Evolutionary conservation across 2,888 invertebrate genomes (phyloP), one percentile per base, ranked within the genome.

Genomic region (Scaptomyza parva): DNA sequence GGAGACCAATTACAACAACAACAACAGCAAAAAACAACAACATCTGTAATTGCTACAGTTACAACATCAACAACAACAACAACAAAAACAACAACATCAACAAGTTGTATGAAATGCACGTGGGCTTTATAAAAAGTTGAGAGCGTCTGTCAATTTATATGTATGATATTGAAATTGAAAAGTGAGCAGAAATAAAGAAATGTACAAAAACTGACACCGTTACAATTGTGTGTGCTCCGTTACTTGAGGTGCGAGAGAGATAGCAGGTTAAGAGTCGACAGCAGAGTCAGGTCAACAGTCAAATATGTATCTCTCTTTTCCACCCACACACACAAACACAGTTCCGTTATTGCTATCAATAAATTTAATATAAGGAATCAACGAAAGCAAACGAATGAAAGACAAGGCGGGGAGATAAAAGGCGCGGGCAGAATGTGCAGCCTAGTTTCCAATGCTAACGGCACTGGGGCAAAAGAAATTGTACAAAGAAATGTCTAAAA

Each of bases 121-220:
- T 75, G 70, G 67, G 74, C 58, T 47, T 63, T 63, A 35, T 26
- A 40, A 73, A 48, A 58, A 35, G 55, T 28, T n/a, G n/a, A n/a
- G 44, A 30, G 50, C 37, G 35, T 65, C 63, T 30, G 58, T 69
- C 64, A 58, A 74, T 70, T 75, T 58, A 12, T 30, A 37, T 18
- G 54, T 54, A n/a, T 59, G 43, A n/a, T 33, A 58, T 52, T 58
- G 48, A 61, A 75, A 75, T 59, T 75, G 61, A 64, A 70, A 66
- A 60, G 59, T 33, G 33, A 30, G 63, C 53, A 43, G 22, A 41
- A 60, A 57, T 35, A 35, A 50, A 43, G 22, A 41, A 60, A 57
- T 35, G 14, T 33, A n/a, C 2, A 59, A 5, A 48, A 53, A 51
- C 45, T 75, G 74, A 74, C 70, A 74, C 65, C 60, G 60, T 66